A percentile compares a stretch with the other conserved stretches of the same genome.
phyloP scores from a whole-genome alignment of 1,140 invertebrate genomes.

The Drosophila mojavensis region DNA sequence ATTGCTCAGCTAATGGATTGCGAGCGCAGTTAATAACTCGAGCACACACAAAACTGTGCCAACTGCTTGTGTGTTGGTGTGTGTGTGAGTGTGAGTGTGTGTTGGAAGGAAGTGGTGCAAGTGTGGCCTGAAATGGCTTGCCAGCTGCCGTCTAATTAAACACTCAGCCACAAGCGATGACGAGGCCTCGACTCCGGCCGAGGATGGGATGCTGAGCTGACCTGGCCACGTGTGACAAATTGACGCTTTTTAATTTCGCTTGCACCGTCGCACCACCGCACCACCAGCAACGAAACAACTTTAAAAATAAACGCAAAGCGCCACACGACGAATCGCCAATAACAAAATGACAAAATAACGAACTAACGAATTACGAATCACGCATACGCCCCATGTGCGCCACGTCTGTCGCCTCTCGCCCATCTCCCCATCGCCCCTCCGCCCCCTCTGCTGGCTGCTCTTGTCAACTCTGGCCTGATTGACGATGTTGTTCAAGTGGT shows the following conservation, averaged over 20 bases:
- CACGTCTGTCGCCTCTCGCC: not conserved
- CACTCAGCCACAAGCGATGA: conserved; percentile 53
- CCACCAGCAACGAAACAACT: conserved; percentile 33
- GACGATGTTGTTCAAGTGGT: conserved; percentile 63
- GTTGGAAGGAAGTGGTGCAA: not conserved
- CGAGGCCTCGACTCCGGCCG: not conserved
- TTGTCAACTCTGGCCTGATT: conserved; percentile 59
- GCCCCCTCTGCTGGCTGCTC: conserved; percentile 45
- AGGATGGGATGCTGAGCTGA: conserved; percentile 29
- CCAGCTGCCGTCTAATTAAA: conserved; percentile 60
- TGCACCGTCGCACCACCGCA: conserved; percentile 28
- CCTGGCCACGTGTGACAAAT: conserved; percentile 76
- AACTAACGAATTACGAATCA: conserved; percentile 45
- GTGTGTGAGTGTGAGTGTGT: not conserved
- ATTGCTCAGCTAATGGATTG: conserved; percentile 73
- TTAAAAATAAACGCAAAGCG: conserved; percentile 45
- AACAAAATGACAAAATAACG: conserved; percentile 26
- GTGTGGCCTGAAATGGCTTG: not conserved
- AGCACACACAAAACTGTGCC: conserved; percentile 64
- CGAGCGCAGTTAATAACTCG: conserved; percentile 75
- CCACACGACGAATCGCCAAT: conserved; percentile 49
- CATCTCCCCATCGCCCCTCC: conserved; percentile 1
- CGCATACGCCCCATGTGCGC: not conserved
- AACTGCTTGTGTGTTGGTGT: conserved; percentile 23
- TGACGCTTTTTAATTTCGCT: conserved; percentile 80